Base-by-base conservation (phyloP, 1,140 invertebrate genomes). In the Brachionus koreanus region DNA sequence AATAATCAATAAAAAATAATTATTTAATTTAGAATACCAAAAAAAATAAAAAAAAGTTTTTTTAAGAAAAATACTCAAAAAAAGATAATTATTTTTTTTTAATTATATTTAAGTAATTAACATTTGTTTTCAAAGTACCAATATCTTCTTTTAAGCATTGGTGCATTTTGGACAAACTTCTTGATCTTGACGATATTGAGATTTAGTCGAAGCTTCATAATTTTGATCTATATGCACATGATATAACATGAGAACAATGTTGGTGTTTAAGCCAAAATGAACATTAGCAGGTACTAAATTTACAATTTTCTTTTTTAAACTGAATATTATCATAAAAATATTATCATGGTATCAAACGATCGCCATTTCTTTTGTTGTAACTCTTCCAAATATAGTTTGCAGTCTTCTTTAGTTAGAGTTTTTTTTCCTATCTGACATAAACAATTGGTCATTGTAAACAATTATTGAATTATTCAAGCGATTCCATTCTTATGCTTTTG, bases 291-390 rank as follows among this genome's bases (percentile, higher is more conserved):
- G n/a, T n/a, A n/a, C 57, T 61, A 19, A 61, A 61, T 61, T 61
- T 61, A n/a, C 57, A 61, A 61, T 61, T 61, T 61, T 61, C 57
- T 61, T 61, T 61, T 61, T 61, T 61, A 61, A 61, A 61, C 12
- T 61, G 57, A 7, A 61, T 61, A 10, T 3, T 61, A 29, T 61
- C 57, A n/a, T 61, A 61, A 61, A 29, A 61, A 61, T 61, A 5
- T 5, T 7, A 61, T 61, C 57, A 61, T 61, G 5, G 23, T 61
- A 61, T 61, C 57, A 10, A 61, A 61, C 16, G 57, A 61, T 61
- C 5, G 25, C 57, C 57, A 61, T 25, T 61, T 10, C 57, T 61
- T 61, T 61, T 61, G 57, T 10, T 61, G 57, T 10, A 61, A 61
- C 57, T 61, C 57, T 23, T 61, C 57, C 57, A 61, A 10, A 61